A percentile compares a stretch with the other conserved stretches of the same genome.
These are phyloP conservation scores for Pterocles burchelli DNA, from an alignment of 2,113 vertebrate species.

Conservation along the genomic window DNA sequence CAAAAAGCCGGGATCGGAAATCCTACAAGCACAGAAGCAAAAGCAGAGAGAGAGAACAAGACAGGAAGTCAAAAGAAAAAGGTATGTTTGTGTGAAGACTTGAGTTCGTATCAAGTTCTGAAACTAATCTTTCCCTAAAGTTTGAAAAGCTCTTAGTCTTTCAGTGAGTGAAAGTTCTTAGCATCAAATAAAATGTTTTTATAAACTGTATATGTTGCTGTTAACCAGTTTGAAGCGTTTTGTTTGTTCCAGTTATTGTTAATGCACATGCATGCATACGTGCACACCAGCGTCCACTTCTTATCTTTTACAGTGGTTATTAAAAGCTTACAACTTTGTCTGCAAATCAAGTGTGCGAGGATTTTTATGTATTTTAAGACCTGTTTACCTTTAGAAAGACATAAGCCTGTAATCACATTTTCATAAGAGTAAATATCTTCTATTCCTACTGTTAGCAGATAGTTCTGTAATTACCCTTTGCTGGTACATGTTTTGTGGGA, in stretches of 20 bases:
- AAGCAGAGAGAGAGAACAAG: constrained; percentile 87
- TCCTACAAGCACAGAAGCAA: constrained; percentile 92
- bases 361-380: background rate
- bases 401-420: background rate
- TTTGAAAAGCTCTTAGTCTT: background rate
- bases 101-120: background rate
- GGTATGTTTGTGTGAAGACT: constrained; percentile 76
- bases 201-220: background rate
- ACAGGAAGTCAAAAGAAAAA: constrained; percentile 95
- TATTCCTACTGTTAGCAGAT: background rate
- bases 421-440: background rate
- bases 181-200: background rate
- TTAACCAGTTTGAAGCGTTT: background rate
- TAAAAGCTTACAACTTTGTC: background rate
- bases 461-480: background rate
- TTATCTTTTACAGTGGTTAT: background rate
- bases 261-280: rapidly evolving
- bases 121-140: background rate
- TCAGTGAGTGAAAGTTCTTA: background rate
- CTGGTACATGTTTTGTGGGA: background rate
- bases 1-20: constrained; percentile 92
- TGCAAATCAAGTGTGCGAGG: background rate
- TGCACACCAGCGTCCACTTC: background rate
- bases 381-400: background rate
- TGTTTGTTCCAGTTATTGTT: background rate